Evolutionary conservation across 2,113 vertebrate genomes (phyloP).

Genomic region (Cyprinodon variegatus): DNA sequence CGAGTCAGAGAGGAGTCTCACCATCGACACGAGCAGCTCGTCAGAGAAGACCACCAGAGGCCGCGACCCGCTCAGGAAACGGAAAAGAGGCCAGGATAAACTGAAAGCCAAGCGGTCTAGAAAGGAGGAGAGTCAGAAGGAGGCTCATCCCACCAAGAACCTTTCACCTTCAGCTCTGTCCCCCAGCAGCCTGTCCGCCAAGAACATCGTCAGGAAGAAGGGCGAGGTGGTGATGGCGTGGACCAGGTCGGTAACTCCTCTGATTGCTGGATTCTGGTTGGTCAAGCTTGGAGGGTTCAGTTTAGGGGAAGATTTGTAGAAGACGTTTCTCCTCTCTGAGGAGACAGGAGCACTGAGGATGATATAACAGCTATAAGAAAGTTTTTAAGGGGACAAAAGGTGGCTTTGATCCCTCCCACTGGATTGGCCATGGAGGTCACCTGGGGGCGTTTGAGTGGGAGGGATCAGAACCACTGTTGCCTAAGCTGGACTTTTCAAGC

Average conservation of each 20-base stretch:
- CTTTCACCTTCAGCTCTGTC: constrained; percentile 50
- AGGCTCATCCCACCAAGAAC: constrained; percentile 30
- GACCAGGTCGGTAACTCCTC: constrained; percentile 85
- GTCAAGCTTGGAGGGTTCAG: too few relatives aligned
- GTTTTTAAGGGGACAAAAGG: too few relatives aligned
- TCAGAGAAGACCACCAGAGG: neutral
- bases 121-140: constrained; percentile 58
- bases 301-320: too few relatives aligned
- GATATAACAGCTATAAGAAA: too few relatives aligned
- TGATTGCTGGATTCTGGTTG: too few relatives aligned
- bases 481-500: too few relatives aligned
- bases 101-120: constrained; percentile 71
- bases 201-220: constrained; percentile 93
- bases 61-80: constrained; percentile 50
- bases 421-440: too few relatives aligned
- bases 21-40: neutral
- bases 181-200: constrained; percentile 87
- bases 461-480: too few relatives aligned
- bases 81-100: constrained; percentile 59
- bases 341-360: too few relatives aligned
- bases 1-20: constrained; percentile 9
- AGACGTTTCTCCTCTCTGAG: too few relatives aligned
- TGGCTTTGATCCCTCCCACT: too few relatives aligned
- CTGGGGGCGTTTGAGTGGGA: too few relatives aligned
- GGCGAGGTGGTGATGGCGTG: constrained; percentile 92